Evolutionary conservation across 2,888 invertebrate species (phyloP).

Genomic region (Nematopogon swammerdamellus): DNA sequence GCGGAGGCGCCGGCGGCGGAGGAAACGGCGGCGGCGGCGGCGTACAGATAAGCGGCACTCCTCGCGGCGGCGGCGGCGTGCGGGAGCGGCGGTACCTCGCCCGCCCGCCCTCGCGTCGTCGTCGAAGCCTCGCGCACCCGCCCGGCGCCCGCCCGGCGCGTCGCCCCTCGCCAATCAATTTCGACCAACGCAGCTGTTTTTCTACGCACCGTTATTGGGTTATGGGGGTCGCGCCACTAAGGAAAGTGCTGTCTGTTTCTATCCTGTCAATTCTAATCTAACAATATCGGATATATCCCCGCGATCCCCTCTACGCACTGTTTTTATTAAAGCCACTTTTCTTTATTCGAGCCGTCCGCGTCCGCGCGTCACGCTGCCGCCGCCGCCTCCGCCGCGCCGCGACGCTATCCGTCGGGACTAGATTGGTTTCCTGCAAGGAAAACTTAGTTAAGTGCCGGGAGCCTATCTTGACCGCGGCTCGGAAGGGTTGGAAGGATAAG

Average conservation of each 20-base stretch:
- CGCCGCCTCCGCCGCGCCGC: not conserved
- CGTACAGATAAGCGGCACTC: not conserved
- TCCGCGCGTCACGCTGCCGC: not conserved
- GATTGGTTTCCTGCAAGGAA: not conserved
- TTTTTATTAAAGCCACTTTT: not conserved
- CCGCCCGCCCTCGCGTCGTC: not conserved
- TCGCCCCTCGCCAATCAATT: not conserved
- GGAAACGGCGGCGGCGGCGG: too few relatives aligned
- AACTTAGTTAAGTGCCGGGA: not conserved
- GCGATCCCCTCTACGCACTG: not conserved
- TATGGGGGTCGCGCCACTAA: not conserved
- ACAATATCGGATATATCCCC: not conserved
- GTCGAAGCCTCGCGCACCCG: not conserved
- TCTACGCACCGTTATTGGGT: not conserved
- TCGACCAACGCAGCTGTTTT: not conserved
- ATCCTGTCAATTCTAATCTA: not conserved
- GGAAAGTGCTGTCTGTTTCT: not conserved
- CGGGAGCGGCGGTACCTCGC: not conserved
- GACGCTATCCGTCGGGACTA: not conserved
- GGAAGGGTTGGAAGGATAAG: not conserved
- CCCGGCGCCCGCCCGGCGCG: not conserved
- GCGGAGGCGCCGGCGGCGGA: too few relatives aligned
- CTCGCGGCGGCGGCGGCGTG: too few relatives aligned
- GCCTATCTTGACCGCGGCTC: not conserved
- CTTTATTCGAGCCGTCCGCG: not conserved